Evolutionary conservation across 1,140 invertebrate genomes (phyloP), one percentile per base, ranked within the genome.

Genomic region (Tenebrio molitor): DNA sequence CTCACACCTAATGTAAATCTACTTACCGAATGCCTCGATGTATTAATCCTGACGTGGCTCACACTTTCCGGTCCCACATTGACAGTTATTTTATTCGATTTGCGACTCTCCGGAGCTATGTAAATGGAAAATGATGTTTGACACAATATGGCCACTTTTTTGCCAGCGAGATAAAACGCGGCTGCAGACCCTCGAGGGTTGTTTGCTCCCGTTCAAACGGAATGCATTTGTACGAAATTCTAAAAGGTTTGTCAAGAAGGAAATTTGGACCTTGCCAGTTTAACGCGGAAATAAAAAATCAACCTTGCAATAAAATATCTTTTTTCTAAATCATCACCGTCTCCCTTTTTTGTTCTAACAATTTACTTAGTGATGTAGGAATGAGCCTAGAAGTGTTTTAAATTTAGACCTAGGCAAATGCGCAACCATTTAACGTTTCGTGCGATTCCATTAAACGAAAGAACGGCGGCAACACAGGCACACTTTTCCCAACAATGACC

Each of bases 401-500:
- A 71, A 71, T 23, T 53, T 71, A 62, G 39, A 41, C 17, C 6
- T 29, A 53, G 23, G 17, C 16, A 71, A 58, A 71, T 42, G 69
- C 53, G 69, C 53, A 62, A 25, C 36, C 12, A 29, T 63, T 63
- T 39, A 23, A 39, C 14, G 17, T 19, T 62, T 62, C 17, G 69
- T 53, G 36, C 34, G n/a, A 23, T 17, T 63, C 33, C 53, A 63
- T 62, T 58, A 70, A 58, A 34, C 15, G 58, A 62, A 53, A 42
- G 34, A 39, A 34, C 29, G 23, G 33, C 23, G 14, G 53, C 8
- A 71, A 71, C 14, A 23, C 50, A 63, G 42, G 17, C 62, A 63
- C 53, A 62, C 34, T 71, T 71, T 71, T 63, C 69, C 36, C 39
- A 39, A 65, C 62, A 65, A 39, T 65, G 41, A 46, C 58, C 69